Conservation (phyloP, 2,113 vertebrate genomes). For the Actenoides lindsayi region DNA sequence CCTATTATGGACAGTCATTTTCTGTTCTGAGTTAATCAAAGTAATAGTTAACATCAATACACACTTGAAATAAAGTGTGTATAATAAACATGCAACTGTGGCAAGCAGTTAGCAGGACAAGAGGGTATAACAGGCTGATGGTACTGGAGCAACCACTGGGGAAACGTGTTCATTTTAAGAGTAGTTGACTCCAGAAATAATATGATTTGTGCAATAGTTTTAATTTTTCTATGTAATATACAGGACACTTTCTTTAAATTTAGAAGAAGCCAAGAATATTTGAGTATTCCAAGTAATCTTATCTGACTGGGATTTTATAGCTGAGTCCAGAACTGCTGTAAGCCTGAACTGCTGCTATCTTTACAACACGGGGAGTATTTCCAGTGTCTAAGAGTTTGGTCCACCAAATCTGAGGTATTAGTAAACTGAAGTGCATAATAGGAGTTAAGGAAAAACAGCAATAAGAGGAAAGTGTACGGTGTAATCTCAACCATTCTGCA, state of each 20-base stretch:
- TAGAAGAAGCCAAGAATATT: neutral
- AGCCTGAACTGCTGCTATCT: neutral
- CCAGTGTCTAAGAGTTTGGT: neutral
- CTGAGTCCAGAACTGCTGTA: neutral
- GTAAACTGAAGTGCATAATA: neutral
- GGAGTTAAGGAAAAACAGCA: neutral
- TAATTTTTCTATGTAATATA: neutral
- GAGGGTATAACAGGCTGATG: neutral
- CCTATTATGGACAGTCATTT: neutral
- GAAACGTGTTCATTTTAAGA: neutral
- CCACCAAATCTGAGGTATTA: neutral
- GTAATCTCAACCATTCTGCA: neutral
- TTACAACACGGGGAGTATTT: neutral
- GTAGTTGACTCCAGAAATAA: neutral
- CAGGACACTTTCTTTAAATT: neutral
- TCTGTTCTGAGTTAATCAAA: constrained; percentile 6
- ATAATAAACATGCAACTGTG: neutral
- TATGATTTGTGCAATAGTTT: neutral
- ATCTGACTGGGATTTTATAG: neutral
- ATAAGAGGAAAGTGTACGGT: neutral
- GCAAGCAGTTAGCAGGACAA: neutral
- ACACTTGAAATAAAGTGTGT: neutral
- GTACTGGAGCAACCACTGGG: neutral
- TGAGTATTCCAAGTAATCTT: neutral
- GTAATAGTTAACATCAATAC: neutral